Evolutionary conservation across 2,797 vertebrate genomes (phyloP).

Genomic region (Chelon auratus): DNA sequence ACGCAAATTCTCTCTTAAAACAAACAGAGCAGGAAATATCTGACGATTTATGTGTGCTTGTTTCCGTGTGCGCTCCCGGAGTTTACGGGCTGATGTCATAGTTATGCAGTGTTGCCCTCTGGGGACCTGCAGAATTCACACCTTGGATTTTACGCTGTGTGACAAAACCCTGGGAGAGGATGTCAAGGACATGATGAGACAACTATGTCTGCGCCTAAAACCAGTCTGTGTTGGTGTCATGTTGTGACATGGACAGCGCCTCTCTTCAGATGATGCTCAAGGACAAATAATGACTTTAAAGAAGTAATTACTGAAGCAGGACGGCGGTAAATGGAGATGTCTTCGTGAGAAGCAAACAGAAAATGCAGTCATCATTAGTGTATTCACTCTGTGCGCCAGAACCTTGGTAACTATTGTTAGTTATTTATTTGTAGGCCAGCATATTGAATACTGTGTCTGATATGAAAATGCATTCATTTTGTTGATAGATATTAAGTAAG

Average conservation of each 20-base stretch:
- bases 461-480: neutral
- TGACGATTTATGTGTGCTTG: conserved; percentile 31
- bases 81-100: conserved; percentile 81
- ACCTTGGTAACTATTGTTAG: conserved; percentile 1
- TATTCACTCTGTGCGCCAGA: conserved; percentile 7
- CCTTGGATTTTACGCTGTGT: conserved; percentile 73
- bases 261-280: conserved; percentile 30
- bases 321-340: conserved; percentile 15
- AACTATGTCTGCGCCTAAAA: conserved; percentile 63
- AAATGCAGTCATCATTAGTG: conserved; percentile 29
- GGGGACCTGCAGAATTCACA: conserved; percentile 73
- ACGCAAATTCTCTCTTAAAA: conserved; percentile 49
- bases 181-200: conserved; percentile 60
- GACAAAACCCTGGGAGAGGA: conserved; percentile 60
- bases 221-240: conserved; percentile 23
- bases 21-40: conserved; percentile 48
- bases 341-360: neutral
- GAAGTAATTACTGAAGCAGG: conserved; percentile 23
- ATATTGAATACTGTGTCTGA: conserved; percentile 2
- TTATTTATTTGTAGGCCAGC: conserved; percentile 1
- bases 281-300: conserved; percentile 5
- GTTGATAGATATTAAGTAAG: conserved; percentile 1
- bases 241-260: neutral
- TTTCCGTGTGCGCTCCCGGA: conserved; percentile 22
- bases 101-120: conserved; percentile 73